phyloP scores from a whole-genome alignment of 2,113 vertebrate genomes.

The Ceratotherium simum region DNA sequence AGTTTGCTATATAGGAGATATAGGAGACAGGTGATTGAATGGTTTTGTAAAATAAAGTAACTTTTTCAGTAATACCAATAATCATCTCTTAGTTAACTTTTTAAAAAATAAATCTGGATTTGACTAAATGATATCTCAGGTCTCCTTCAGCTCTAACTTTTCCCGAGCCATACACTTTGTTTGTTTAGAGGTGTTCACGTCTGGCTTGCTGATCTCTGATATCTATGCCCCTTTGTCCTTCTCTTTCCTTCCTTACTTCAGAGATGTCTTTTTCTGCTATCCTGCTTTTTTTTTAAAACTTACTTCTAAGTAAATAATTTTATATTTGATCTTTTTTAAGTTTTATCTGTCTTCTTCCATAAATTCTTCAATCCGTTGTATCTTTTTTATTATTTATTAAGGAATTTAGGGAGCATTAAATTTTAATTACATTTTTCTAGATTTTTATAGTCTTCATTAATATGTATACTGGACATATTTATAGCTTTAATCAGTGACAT shows the following conservation, averaged over 20 bases:
- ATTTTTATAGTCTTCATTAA: not conserved
- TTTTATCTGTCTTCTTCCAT: not conserved
- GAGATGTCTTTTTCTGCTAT: not conserved
- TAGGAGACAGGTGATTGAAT: conserved; percentile 12
- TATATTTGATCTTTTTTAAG: not conserved
- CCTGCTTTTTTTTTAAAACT: not conserved
- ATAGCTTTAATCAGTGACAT: not conserved
- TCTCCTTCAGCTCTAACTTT: not conserved
- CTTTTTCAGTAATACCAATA: not conserved
- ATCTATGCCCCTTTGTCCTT: not conserved
- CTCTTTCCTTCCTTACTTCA: not conserved
- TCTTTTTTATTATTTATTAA: not conserved
- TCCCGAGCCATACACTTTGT: not conserved
- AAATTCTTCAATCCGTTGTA: not conserved
- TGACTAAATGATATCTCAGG: not conserved
- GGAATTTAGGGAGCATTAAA: not conserved
- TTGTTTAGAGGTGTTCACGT: not conserved
- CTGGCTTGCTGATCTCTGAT: not conserved
- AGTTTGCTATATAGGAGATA: not conserved
- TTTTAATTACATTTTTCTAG: not conserved
- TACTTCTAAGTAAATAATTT: not conserved
- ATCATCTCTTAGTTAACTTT: not conserved
- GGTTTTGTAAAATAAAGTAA: not conserved
- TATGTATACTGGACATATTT: not conserved
- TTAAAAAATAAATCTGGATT: not conserved